Percentiles rank a stretch among this genome's conserved stretches.
Evolutionary conservation across 2,888 invertebrate genomes (phyloP).

Genomic region (Drosophila mimica): DNA sequence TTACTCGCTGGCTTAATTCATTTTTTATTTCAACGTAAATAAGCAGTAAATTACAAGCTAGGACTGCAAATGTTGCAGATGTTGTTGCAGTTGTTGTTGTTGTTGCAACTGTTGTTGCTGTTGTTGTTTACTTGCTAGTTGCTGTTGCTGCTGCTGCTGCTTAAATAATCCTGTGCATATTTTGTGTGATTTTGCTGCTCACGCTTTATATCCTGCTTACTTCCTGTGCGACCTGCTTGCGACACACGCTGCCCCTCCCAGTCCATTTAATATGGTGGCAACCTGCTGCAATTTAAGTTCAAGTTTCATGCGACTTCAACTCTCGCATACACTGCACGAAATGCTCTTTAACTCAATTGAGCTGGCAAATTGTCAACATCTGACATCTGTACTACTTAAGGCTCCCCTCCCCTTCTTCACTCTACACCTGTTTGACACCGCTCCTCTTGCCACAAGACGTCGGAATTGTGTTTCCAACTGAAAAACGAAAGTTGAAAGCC

Average conservation of each 20-base stretch:
- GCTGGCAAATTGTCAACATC: constrained; percentile 60
- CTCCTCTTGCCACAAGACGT: constrained; percentile 37
- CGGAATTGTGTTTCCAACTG: constrained; percentile 28
- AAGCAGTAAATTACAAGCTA: constrained; percentile 76
- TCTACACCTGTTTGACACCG: constrained; percentile 21
- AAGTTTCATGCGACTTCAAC: constrained; percentile 31
- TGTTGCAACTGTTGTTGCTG: constrained; percentile 12
- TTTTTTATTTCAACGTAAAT: constrained; percentile 76
- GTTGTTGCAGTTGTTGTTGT: constrained; percentile 23
- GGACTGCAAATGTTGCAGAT: constrained; percentile 43
- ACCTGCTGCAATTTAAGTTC: constrained; percentile 34
- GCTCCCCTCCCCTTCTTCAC: constrained; percentile 3
- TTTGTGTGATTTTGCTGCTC: constrained; percentile 33
- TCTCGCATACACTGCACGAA: constrained; percentile 18
- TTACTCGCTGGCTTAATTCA: constrained; percentile 67
- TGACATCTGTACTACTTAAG: constrained; percentile 60
- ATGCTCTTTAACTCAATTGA: constrained; percentile 8
- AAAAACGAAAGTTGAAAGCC: constrained; percentile 58
- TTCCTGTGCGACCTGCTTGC: constrained; percentile 15
- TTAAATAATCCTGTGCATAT: constrained; percentile 45
- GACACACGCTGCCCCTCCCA: constrained; percentile 8
- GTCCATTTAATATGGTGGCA: constrained; percentile 35
- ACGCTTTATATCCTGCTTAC: constrained; percentile 41
- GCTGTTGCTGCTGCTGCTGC: constrained; percentile 24
- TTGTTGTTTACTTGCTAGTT: constrained; percentile 17